Base-by-base conservation (phyloP, 2,888 invertebrate genomes). In the Apotomis turbidana region DNA sequence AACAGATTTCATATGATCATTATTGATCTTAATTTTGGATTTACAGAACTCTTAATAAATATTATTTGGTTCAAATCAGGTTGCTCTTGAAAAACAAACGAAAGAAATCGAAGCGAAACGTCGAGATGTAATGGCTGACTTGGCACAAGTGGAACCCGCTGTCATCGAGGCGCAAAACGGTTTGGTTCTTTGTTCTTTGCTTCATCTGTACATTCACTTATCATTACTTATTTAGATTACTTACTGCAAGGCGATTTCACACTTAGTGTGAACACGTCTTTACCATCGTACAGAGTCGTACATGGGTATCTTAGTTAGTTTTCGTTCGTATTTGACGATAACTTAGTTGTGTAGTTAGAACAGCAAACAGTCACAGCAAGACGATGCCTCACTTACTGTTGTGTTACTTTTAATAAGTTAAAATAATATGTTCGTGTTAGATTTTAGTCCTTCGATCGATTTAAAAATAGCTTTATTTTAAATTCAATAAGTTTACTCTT, bases 151-250 rank as follows among this genome's bases (percentile, higher is more conserved):
- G 67, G 99, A 99, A 90, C 99, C 99, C 0, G 99, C 99, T 76
- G 99, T 99, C 79, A 97, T 98, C 82, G 99, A 99, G 80, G 99
- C 99, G 51, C 99, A 99, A 94, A 97, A 96, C 94, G 98, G 97
- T 97, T 94, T 91, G 93, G 82, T 81, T 81, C 81, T 85, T 85
- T 78, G 77, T 76, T 27, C 27, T 27, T 27, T 27, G 27, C 27
- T 81, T 77, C 77, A 76, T 78, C 78, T 74, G 78, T 83, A 83
- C 78, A 77, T 51, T 71, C 66, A 51, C 15, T 52, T 54, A 12
- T 3, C 15, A 41, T 58, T 15, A 58, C 27, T 9, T 41, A 5
- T 41, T 5, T 41, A 41, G 3, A 41, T 41, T 4, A 41, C 41
- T 41, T 41, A 41, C 6, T 6, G 6, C 41, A n/a, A 58, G 67